phyloP scores from a whole-genome alignment of 2,797 vertebrate genomes.

The Clarias fuscus region DNA sequence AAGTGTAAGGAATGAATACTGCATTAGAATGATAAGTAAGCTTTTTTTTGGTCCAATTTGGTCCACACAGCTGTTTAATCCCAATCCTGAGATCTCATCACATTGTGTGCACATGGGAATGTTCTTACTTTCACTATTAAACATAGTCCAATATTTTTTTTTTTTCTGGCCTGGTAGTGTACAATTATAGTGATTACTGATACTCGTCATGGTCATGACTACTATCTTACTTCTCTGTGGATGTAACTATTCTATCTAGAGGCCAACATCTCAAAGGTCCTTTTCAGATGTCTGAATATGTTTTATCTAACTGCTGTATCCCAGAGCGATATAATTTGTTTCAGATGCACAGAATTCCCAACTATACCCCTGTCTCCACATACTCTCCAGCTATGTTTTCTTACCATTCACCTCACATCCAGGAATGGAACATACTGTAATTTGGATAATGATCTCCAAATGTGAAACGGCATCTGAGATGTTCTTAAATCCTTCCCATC shows the following conservation, averaged over 20 bases:
- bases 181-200: neutral
- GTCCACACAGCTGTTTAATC: too few relatives aligned
- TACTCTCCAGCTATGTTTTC: neutral
- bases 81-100: too few relatives aligned
- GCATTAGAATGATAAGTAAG: neutral
- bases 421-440: constrained; percentile 48
- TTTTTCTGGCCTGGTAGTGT: too few relatives aligned
- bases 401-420: neutral
- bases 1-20: neutral
- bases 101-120: too few relatives aligned
- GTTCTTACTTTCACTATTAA: too few relatives aligned
- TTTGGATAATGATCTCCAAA: constrained; percentile 50
- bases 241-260: neutral
- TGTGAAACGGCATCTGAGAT: constrained; percentile 61
- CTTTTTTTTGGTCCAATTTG: neutral
- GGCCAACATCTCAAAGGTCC: neutral
- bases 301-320: neutral
- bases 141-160: too few relatives aligned
- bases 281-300: neutral
- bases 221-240: neutral
- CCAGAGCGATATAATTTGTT: neutral
- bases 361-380: neutral
- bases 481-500: constrained; percentile 63
- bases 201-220: neutral
- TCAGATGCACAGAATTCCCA: neutral